A percentile compares a stretch with the other conserved stretches of the same genome.
Evolutionary conservation across 2,797 vertebrate species (phyloP).

Genomic region (Trematomus bernacchii): DNA sequence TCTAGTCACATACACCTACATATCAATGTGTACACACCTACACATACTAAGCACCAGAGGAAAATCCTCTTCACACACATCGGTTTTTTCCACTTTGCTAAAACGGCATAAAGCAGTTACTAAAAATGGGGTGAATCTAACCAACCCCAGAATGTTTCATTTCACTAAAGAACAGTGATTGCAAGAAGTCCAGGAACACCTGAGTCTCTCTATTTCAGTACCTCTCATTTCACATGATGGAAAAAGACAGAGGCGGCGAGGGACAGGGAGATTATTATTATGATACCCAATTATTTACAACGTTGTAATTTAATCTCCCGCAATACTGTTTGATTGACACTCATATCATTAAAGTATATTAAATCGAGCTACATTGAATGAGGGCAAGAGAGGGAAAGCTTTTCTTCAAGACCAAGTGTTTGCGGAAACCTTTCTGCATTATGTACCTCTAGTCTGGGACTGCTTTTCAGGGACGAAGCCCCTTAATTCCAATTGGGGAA

Average conservation of each 20-base stretch:
- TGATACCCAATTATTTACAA: neutral
- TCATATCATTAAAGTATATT: conserved; percentile 5
- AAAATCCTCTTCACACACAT: neutral
- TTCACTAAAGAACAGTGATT: conserved; percentile 39
- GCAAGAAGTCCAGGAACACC: conserved; percentile 44
- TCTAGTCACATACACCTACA: conserved; percentile 21
- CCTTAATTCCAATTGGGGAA: neutral
- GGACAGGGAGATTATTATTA: conserved; percentile 1
- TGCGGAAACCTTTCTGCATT: neutral
- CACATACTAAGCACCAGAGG: neutral
- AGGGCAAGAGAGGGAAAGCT: neutral
- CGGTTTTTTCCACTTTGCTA: conserved; percentile 15
- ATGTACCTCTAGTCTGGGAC: neutral
- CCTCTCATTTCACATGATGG: conserved; percentile 18
- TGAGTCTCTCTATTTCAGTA: conserved; percentile 21
- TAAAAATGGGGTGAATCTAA: conserved; percentile 6
- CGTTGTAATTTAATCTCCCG: conserved; percentile 11
- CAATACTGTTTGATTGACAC: conserved; percentile 24
- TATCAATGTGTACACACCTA: neutral
- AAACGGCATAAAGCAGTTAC: neutral
- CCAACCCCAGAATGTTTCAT: conserved; percentile 32
- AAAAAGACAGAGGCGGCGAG: conserved; percentile 19
- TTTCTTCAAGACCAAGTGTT: too few species aligned
- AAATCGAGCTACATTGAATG: neutral
- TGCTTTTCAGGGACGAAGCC: neutral